Evolutionary conservation across 2,888 invertebrate species (phyloP), one percentile per base, ranked within the genome.

Genomic region (Synanthedon andrenaeformis): DNA sequence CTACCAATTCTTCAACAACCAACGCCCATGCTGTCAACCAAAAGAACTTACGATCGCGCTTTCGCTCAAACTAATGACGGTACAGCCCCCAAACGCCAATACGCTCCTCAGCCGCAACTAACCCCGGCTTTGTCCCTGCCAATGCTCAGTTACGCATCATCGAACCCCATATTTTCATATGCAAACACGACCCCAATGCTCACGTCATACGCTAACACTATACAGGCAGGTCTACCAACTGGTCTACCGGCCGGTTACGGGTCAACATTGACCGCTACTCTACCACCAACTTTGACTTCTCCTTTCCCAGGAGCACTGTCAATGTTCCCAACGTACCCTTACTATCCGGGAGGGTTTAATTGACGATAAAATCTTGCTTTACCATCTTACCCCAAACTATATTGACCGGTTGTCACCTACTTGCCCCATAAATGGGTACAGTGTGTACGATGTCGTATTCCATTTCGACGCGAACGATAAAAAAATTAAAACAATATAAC

Each of bases 21-120:
- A 41, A n/a, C 51, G 58, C 76, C 65, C 1, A 72, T 69, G 65
- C 72, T 73, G 63, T 90, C 83, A 49, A 88, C 92, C 57, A 94
- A 94, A 72, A 86, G 94, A 2, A 89, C 89, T 0, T 94, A 93
- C 81, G 93, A 93, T 49, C 90, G 90, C 65, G 93, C 93, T 1
- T 94, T 94, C 65, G 88, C 91, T 1, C 88, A 88, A 11, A 86
- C 78, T 1, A 61, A 73, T 1, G 80, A 82, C 4, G 63, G 77
- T 13, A 63, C 85, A 41, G 81, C 90, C n/a, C 82, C 89, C 35
- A 87, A 90, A 49, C 72, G 89, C 59, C 70, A 80, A 59, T 84
- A 89, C 72, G 60, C 86, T 53, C 64, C 78, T 8, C 76, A 71
- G 0, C 78, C 74, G 3, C 81, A 85, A 13, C 79, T 88, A 60